Conservation (phyloP, 2,888 invertebrate species). For the Colostygia pectinataria region DNA sequence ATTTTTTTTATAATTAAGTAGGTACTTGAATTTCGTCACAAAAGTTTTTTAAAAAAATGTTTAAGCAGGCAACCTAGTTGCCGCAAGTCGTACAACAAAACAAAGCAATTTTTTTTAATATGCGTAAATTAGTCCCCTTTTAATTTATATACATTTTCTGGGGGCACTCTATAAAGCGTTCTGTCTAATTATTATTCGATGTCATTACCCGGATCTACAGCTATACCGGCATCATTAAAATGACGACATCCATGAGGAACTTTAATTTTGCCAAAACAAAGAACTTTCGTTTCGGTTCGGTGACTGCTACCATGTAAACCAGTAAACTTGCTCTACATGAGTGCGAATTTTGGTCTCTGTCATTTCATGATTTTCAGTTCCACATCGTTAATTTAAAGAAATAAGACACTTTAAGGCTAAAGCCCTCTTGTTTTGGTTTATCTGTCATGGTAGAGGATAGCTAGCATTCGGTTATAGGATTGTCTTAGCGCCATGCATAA, state of each 20-base stretch:
- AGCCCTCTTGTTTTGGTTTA: constrained; percentile 45
- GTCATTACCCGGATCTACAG: constrained; percentile 33
- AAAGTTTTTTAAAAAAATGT: too few species aligned
- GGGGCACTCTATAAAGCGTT: neutral
- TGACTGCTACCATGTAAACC: constrained; percentile 47
- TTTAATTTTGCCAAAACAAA: constrained; percentile 46
- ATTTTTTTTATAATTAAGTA: too few species aligned
- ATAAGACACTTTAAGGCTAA: constrained; percentile 48
- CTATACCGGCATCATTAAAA: constrained; percentile 35
- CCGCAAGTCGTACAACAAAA: too few species aligned
- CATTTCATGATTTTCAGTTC: constrained; percentile 51
- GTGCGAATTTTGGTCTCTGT: constrained; percentile 56
- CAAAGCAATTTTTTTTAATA: too few species aligned
- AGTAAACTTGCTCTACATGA: constrained; percentile 38
- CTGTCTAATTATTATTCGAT: constrained; percentile 14
- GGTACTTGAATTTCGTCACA: too few species aligned
- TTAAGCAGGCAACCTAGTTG: too few species aligned
- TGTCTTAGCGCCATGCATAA: too few species aligned
- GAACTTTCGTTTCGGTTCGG: constrained; percentile 53
- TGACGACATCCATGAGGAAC: constrained; percentile 36
- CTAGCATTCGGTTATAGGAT: too few species aligned
- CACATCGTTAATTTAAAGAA: constrained; percentile 68
- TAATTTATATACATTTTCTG: neutral
- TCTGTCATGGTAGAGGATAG: too few species aligned
- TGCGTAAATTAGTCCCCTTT: too few species aligned